A percentile compares a stretch with the other conserved stretches of the same genome.
phyloP scores from a whole-genome alignment of 2,113 vertebrate species.

The Sula dactylatra region DNA sequence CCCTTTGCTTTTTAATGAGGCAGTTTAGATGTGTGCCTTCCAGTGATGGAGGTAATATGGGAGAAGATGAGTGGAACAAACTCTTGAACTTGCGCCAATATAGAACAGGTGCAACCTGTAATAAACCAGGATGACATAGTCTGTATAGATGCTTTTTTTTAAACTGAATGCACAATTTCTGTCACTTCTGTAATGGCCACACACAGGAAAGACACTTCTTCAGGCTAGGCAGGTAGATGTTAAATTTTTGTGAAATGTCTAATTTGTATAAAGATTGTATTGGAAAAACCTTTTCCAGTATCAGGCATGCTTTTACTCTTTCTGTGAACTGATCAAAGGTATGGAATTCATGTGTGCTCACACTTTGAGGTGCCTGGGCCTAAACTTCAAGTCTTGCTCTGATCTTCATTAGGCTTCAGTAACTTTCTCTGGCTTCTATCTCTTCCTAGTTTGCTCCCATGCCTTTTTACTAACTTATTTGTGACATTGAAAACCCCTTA shows the following conservation, averaged over 20 bases:
- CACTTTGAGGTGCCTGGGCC: background rate
- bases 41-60: rapidly evolving
- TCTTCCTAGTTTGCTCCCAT: background rate
- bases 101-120: background rate
- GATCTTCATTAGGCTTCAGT: background rate
- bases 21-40: background rate
- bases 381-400: background rate
- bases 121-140: background rate
- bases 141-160: background rate
- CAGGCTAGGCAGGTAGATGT: background rate
- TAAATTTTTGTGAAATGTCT: background rate
- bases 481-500: background rate
- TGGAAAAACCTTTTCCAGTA: background rate
- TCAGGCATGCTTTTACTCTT: background rate
- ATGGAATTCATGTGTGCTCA: rapidly evolving
- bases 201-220: background rate
- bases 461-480: background rate
- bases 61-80: background rate
- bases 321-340: background rate
- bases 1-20: background rate
- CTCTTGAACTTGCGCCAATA: background rate
- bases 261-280: background rate
- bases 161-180: background rate
- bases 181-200: rapidly evolving
- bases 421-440: background rate